These are phyloP conservation scores for Trachelus troglodyta DNA, from an alignment of 2,888 invertebrate genomes.

Conservation along the genomic window DNA sequence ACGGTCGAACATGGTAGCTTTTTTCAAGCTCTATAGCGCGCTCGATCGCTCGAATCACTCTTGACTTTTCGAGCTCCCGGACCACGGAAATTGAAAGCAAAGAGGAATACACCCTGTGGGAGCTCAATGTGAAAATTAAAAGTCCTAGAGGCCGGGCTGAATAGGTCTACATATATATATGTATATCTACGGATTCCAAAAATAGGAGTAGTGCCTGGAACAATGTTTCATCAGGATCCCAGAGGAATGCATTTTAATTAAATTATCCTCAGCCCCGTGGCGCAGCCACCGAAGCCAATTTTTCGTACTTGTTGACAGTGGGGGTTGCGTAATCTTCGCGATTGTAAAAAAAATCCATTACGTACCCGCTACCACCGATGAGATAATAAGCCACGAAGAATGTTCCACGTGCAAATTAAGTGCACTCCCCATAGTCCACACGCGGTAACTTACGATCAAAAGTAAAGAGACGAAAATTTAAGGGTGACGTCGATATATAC, in stretches of 20 bases:
- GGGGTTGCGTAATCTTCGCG: neutral
- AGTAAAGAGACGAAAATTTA: neutral
- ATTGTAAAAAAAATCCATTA: neutral
- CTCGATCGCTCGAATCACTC: neutral
- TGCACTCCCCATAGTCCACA: neutral
- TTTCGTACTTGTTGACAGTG: neutral
- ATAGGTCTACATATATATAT: neutral
- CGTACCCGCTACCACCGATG: neutral
- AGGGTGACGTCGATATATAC: neutral
- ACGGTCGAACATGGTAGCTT: neutral
- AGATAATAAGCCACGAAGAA: neutral
- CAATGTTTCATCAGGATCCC: neutral
- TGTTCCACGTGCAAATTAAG: neutral
- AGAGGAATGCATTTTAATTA: slow-evolving; percentile 1
- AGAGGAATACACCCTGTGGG: neutral
- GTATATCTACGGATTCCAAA: neutral
- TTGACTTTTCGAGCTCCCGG: neutral
- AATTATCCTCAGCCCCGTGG: neutral
- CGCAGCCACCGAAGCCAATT: neutral
- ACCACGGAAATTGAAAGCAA: neutral
- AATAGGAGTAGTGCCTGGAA: neutral
- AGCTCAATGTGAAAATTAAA: neutral
- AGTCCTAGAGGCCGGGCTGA: neutral
- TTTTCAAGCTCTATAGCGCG: neutral
- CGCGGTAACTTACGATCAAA: neutral